These are phyloP conservation scores for Pavo muticus DNA, from an alignment of 2,113 vertebrate species.

Conservation along the genomic window DNA sequence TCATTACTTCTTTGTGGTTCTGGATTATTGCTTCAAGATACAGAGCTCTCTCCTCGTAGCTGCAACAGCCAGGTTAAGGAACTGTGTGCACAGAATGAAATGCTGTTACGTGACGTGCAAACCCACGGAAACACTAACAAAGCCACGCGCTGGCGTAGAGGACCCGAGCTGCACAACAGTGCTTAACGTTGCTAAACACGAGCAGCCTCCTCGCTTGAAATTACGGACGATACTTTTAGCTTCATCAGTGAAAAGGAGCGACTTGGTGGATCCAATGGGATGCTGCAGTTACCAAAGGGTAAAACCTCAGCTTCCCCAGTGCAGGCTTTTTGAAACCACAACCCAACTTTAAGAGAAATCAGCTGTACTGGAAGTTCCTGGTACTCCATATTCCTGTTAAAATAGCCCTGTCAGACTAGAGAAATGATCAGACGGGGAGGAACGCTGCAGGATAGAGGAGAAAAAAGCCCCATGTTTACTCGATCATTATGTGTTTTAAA, in stretches of 20 bases:
- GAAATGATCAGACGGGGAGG: neutral
- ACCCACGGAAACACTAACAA: neutral
- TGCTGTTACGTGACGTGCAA: neutral
- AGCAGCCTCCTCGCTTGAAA: neutral
- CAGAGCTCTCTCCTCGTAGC: slow-evolving; percentile 96
- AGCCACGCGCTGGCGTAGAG: rapidly evolving
- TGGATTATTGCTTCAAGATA: slow-evolving; percentile 98
- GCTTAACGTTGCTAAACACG: rapidly evolving
- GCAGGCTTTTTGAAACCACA: neutral
- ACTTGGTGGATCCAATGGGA: neutral
- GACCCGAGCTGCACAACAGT: neutral
- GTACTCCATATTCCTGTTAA: neutral
- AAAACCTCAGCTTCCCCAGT: neutral
- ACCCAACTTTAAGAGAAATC: neutral
- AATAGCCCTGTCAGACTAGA: neutral
- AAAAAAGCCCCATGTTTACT: rapidly evolving
- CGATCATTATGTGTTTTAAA: neutral
- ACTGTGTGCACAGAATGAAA: neutral
- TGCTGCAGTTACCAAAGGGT: neutral
- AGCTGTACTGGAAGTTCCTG: neutral
- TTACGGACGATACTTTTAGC: neutral
- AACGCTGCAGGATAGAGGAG: neutral
- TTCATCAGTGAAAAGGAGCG: neutral
- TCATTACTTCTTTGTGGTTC: slow-evolving; percentile 96
- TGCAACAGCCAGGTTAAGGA: slow-evolving; percentile 83